A percentile compares a stretch with the other conserved stretches of the same genome.
Conservation (phyloP, 2,113 vertebrate species). For the Benitochromis conjunctus region DNA sequence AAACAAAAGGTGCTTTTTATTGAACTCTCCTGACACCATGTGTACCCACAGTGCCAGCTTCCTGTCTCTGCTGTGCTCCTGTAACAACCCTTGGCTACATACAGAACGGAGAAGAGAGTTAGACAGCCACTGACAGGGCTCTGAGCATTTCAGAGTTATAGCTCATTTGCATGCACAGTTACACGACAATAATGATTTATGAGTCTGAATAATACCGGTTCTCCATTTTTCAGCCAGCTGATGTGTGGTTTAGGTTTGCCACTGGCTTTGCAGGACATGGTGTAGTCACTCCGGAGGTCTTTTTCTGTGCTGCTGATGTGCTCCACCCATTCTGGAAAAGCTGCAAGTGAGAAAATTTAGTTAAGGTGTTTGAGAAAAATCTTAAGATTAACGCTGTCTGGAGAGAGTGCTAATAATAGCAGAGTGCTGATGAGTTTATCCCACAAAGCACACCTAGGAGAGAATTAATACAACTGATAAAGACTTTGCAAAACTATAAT, state of each 20-base stretch:
- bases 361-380: background rate
- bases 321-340: constrained; percentile 89
- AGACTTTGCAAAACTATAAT: background rate
- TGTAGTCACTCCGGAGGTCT: constrained; percentile 84
- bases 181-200: background rate
- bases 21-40: constrained; percentile 11
- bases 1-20: constrained; percentile 28
- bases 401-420: background rate
- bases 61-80: constrained; percentile 35
- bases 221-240: constrained; percentile 88
- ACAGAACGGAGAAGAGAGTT: background rate
- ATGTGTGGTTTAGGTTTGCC: constrained; percentile 88
- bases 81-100: background rate
- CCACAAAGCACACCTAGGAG: background rate
- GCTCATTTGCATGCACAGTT: background rate
- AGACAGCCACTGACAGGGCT: background rate
- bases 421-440: background rate
- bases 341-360: constrained; percentile 63
- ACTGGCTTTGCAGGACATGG: constrained; percentile 85
- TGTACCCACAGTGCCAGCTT: constrained; percentile 19
- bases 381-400: background rate
- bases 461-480: background rate
- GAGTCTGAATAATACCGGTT: constrained; percentile 68
- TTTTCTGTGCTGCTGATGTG: constrained; percentile 87
- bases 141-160: background rate